phyloP scores from a whole-genome alignment of 2,113 vertebrate genomes.

The Cyanoderma ruficeps region DNA sequence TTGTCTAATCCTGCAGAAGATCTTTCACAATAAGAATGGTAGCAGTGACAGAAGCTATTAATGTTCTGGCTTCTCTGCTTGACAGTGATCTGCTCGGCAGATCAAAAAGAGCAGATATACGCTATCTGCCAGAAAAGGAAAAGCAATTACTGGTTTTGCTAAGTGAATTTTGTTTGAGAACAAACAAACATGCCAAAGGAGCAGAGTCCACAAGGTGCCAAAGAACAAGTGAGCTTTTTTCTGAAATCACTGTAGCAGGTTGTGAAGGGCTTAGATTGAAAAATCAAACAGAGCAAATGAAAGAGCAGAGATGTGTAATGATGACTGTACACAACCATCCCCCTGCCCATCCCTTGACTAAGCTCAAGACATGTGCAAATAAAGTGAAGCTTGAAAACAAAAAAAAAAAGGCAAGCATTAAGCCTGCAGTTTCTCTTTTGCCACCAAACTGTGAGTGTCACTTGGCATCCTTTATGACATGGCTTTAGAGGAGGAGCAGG shows the following conservation, averaged over 20 bases:
- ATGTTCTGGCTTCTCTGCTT: not conserved
- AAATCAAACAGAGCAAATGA: not conserved
- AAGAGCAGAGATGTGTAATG: not conserved
- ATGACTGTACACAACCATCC: not conserved
- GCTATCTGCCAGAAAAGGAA: not conserved
- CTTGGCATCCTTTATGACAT: not conserved
- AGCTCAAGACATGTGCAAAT: not conserved
- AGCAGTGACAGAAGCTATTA: conserved; percentile 40
- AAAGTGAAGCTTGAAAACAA: not conserved
- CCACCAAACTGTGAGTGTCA: not conserved
- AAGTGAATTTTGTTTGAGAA: not conserved
- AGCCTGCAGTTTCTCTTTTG: not conserved
- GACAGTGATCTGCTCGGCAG: not conserved
- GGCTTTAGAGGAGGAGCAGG: not conserved
- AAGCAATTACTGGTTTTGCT: not conserved
- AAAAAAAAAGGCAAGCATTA: not conserved
- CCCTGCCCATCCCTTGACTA: not conserved
- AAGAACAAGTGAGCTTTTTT: not conserved
- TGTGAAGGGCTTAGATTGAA: not conserved
- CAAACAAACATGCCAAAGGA: not conserved
- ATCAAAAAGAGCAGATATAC: not conserved
- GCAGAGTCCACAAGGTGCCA: not conserved
- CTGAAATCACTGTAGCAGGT: not conserved
- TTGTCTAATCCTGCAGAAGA: conserved; percentile 48
- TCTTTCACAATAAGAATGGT: not conserved